phyloP scores from a whole-genome alignment of 1,140 invertebrate genomes.

The Plectrocnemia conspersa region DNA sequence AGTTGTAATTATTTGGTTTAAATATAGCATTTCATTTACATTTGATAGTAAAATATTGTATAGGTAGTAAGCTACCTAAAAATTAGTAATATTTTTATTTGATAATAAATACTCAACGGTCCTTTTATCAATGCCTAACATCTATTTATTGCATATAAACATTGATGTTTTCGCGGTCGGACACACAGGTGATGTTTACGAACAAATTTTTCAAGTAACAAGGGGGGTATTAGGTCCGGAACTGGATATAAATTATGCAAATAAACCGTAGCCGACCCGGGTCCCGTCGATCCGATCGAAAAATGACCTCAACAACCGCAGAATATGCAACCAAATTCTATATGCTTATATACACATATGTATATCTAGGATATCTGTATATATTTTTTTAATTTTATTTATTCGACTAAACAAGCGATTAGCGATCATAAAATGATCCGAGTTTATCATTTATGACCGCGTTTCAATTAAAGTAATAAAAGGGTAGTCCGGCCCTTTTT shows the following conservation, averaged over 20 bases:
- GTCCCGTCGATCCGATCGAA: not conserved
- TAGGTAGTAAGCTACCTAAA: too few species aligned
- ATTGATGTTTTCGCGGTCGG: too few species aligned
- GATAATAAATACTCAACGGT: too few species aligned
- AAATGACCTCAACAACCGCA: too few species aligned
- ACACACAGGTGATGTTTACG: not conserved
- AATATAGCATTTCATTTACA: too few species aligned
- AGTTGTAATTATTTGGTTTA: too few species aligned
- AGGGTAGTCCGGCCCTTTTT: conserved; percentile 25
- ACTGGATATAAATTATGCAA: conserved; percentile 17
- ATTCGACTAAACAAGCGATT: conserved; percentile 32
- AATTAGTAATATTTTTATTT: too few species aligned
- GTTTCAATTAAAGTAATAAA: conserved; percentile 34
- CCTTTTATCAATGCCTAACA: too few species aligned
- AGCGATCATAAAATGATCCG: conserved; percentile 34
- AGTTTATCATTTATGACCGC: conserved; percentile 35
- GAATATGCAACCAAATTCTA: too few species aligned
- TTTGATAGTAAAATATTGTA: too few species aligned
- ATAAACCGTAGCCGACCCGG: not conserved
- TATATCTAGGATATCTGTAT: not conserved
- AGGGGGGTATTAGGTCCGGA: conserved; percentile 13
- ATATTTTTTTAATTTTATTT: conserved; percentile 5
- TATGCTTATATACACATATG: too few species aligned
- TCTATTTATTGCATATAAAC: too few species aligned
- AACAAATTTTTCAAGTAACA: conserved; percentile 1